Conservation (phyloP, 2,888 invertebrate species). For the Fragum whitleyi region DNA sequence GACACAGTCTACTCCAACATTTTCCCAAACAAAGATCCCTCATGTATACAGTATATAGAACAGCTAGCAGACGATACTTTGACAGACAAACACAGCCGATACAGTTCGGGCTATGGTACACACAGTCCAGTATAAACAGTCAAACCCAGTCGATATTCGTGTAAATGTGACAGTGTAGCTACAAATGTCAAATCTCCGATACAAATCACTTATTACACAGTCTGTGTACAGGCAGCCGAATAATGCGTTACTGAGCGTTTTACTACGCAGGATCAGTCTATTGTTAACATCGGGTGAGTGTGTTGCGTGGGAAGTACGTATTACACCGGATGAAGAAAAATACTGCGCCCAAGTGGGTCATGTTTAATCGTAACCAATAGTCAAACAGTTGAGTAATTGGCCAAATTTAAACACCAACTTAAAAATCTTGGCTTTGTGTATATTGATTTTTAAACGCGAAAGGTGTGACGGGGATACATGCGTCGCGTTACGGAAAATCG, state of each 20-base stretch:
- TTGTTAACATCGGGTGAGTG: slow-evolving; percentile 47
- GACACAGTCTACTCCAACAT: slow-evolving; percentile 35
- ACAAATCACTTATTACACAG: slow-evolving; percentile 47
- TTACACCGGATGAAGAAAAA: slow-evolving; percentile 37
- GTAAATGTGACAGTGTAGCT: slow-evolving; percentile 25
- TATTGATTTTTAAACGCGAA: background rate
- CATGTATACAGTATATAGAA: slow-evolving; percentile 15
- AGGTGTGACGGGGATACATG: background rate
- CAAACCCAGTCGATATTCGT: slow-evolving; percentile 9
- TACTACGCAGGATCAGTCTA: slow-evolving; percentile 69
- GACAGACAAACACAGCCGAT: background rate
- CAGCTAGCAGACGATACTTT: slow-evolving; percentile 37
- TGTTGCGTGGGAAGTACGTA: slow-evolving; percentile 59
- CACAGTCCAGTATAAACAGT: background rate
- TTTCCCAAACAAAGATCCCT: slow-evolving; percentile 46
- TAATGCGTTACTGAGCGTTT: slow-evolving; percentile 70
- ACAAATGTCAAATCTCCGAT: slow-evolving; percentile 58
- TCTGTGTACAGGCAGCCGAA: slow-evolving; percentile 57
- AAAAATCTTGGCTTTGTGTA: slow-evolving; percentile 7
- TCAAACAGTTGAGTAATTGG: slow-evolving; percentile 52
- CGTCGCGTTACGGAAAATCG: too few relatives aligned
- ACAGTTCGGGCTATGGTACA: background rate
- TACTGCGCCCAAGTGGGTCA: slow-evolving; percentile 49
- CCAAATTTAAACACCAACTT: slow-evolving; percentile 32
- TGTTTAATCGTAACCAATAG: slow-evolving; percentile 35